These are phyloP conservation scores for Paracentrotus lividus DNA, from an alignment of 53 echinoderm and acorn worm genomes.

Conservation along the genomic window DNA sequence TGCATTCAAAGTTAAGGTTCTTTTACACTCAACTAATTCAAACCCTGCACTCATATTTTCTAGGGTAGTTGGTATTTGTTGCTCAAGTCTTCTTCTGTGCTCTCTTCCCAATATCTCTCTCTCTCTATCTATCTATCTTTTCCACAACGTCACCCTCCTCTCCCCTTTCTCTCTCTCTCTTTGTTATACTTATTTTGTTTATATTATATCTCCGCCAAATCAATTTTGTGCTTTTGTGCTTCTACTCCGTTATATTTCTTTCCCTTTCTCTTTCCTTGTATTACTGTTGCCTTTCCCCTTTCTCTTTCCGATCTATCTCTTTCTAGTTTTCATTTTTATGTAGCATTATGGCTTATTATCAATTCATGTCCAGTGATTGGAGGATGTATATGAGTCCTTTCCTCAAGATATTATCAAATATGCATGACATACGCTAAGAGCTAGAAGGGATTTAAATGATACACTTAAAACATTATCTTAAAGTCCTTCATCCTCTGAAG, in stretches of 20 bases:
- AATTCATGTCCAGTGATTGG: background rate
- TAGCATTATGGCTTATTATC: background rate
- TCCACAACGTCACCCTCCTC: background rate
- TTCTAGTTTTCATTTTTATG: background rate
- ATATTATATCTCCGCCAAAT: background rate
- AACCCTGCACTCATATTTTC: background rate
- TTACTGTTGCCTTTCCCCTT: background rate
- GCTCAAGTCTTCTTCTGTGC: no score
- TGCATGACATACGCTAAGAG: background rate
- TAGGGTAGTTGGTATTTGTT: background rate
- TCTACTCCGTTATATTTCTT: background rate
- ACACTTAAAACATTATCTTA: no score
- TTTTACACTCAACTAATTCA: background rate
- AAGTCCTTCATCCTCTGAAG: no score
- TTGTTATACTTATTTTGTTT: background rate
- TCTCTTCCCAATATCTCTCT: background rate
- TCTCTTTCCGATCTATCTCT: background rate
- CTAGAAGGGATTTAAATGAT: no score
- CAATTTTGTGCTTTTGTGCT: background rate
- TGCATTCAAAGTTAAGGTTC: background rate
- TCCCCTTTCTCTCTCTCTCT: background rate
- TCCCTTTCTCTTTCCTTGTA: background rate
- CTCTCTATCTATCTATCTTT: background rate
- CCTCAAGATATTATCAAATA: slow-evolving; percentile 11
- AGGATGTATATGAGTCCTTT: background rate